phyloP scores from a whole-genome alignment of 2,888 invertebrate genomes.

The Ptychoptera albimana region DNA sequence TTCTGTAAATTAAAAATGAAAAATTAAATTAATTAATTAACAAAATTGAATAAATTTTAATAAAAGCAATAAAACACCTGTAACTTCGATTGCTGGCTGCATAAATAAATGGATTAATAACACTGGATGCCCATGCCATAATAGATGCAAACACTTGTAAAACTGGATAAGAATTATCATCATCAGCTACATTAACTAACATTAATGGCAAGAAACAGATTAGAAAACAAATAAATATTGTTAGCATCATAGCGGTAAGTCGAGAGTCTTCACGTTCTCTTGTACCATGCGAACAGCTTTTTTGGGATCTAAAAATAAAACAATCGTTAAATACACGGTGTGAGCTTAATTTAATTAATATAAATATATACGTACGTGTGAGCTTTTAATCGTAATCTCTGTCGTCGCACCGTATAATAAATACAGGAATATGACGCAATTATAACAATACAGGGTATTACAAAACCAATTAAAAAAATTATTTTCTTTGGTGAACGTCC shows the following conservation, averaged over 20 bases:
- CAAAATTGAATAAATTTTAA: neutral
- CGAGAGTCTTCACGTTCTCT: slow-evolving; percentile 54
- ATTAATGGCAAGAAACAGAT: slow-evolving; percentile 76
- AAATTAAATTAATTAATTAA: neutral
- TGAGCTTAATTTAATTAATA: slow-evolving; percentile 13
- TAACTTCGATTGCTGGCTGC: slow-evolving; percentile 80
- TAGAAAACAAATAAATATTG: slow-evolving; percentile 74
- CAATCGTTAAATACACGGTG: neutral
- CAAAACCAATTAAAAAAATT: slow-evolving; percentile 67
- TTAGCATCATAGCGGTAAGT: slow-evolving; percentile 71
- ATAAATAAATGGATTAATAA: slow-evolving; percentile 80
- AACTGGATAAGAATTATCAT: slow-evolving; percentile 53
- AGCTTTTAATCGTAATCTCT: slow-evolving; percentile 53
- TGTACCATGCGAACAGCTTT: neutral
- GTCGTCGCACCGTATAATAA: slow-evolving; percentile 59
- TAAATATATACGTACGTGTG: slow-evolving; percentile 46
- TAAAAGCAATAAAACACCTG: slow-evolving; percentile 21
- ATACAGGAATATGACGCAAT: slow-evolving; percentile 75
- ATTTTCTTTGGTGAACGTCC: slow-evolving; percentile 70
- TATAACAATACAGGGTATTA: slow-evolving; percentile 71
- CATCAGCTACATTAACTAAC: slow-evolving; percentile 77
- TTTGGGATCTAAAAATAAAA: neutral
- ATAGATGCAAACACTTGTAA: slow-evolving; percentile 72
- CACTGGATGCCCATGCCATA: slow-evolving; percentile 79
- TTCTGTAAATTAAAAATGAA: slow-evolving; percentile 14